Conservation (phyloP, 2,797 vertebrate genomes). For the Cyprinella venusta region DNA sequence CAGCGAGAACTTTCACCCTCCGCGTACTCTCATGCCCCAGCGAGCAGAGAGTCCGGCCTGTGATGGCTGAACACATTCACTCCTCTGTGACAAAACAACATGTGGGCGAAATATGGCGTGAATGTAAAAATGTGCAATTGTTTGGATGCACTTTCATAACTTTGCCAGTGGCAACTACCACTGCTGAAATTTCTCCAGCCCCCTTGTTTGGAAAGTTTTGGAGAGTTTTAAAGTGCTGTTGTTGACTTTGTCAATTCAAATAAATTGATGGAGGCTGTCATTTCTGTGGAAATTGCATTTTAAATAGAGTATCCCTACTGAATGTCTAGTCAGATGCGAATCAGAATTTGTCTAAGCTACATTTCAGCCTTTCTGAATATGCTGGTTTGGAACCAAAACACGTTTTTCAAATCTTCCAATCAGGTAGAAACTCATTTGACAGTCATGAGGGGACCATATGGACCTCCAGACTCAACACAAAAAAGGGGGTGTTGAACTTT, state of each 20-base stretch:
- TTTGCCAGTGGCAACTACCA: conserved; percentile 21
- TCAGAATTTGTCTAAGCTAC: background rate
- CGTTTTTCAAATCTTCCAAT: conserved; percentile 30
- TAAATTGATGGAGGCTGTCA: background rate
- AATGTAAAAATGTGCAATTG: conserved; percentile 25
- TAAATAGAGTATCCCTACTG: background rate
- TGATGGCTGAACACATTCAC: conserved; percentile 50
- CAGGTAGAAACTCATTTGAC: conserved; percentile 49
- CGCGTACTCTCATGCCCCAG: conserved; percentile 34
- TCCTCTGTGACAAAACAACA: conserved; percentile 40
- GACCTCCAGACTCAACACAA: conserved; percentile 52
- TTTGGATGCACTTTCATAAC: conserved; percentile 22
- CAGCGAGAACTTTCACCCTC: conserved; percentile 61
- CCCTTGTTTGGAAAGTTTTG: conserved; percentile 23
- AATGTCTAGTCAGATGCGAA: background rate
- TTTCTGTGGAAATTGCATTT: background rate
- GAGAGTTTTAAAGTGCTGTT: background rate
- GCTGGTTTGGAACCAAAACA: conserved; percentile 25
- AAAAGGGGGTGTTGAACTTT: conserved; percentile 47
- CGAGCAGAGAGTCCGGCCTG: conserved; percentile 38
- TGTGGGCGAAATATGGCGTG: conserved; percentile 10
- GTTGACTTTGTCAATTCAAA: background rate
- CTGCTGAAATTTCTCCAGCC: conserved; percentile 8
- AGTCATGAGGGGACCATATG: conserved; percentile 65
- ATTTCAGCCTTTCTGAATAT: conserved; percentile 30